Conservation (phyloP, 2,797 vertebrate genomes). For the Rousettus madagascariensis region DNA sequence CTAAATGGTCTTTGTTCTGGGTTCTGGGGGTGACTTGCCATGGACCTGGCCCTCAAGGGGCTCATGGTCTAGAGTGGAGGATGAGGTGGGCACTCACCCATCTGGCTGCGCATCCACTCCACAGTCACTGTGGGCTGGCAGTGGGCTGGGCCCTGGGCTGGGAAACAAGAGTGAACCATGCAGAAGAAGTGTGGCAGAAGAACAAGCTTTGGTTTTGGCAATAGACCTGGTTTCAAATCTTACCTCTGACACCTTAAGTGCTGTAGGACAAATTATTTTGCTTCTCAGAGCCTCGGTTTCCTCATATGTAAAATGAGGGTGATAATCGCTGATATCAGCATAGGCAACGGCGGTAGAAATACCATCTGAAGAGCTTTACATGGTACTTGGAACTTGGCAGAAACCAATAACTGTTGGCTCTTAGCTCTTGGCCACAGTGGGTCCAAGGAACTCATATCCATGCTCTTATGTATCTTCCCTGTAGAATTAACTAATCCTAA, state of each 20-base stretch:
- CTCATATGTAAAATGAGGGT: not conserved
- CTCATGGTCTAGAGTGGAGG: not conserved
- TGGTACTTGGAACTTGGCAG: not conserved
- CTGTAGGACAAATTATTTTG: not conserved
- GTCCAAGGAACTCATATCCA: not conserved
- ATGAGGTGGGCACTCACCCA: not conserved
- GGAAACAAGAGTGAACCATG: rapidly evolving
- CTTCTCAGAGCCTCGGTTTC: not conserved
- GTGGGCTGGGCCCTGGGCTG: not conserved
- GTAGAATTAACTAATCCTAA: not conserved
- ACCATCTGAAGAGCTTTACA: not conserved
- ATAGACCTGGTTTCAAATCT: not conserved
- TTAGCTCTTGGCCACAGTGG: not conserved
- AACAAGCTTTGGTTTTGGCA: not conserved
- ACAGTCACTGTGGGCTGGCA: not conserved
- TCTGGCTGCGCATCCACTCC: not conserved
- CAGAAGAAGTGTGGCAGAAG: not conserved
- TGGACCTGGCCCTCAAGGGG: not conserved
- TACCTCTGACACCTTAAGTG: no score
- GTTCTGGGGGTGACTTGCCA: not conserved
- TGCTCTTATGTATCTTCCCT: not conserved
- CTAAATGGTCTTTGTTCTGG: not conserved
- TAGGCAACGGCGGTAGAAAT: not conserved
- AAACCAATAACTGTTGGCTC: not conserved
- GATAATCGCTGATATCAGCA: not conserved